Evolutionary conservation across 2,113 vertebrate species (phyloP).

Genomic region (Rhipidura dahli): DNA sequence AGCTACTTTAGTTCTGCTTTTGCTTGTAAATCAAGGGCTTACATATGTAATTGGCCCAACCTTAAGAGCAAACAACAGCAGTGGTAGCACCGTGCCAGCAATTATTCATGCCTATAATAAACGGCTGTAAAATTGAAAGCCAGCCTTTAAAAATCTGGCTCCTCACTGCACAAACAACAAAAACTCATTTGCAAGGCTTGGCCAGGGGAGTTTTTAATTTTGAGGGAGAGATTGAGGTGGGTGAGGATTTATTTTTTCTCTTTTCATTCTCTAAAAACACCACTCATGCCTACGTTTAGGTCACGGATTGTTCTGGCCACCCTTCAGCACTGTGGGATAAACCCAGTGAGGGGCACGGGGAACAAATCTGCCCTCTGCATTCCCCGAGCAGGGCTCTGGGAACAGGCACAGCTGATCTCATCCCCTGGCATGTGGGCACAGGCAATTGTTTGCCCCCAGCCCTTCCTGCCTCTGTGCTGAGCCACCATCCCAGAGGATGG

Average conservation of each 20-base stretch:
- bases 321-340: neutral
- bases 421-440: neutral
- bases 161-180: neutral
- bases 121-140: conserved; percentile 1
- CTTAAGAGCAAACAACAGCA: conserved; percentile 57
- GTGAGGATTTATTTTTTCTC: neutral
- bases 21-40: conserved; percentile 55
- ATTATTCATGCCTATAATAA: conserved; percentile 62
- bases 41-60: conserved; percentile 58
- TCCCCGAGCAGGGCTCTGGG: neutral
- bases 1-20: conserved; percentile 45
- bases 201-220: neutral
- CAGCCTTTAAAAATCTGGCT: conserved; percentile 34
- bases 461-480: neutral
- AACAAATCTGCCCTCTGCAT: neutral
- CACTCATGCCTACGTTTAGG: neutral
- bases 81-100: conserved; percentile 31
- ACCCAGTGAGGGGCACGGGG: neutral
- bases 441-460: neutral
- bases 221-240: neutral
- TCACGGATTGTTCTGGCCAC: neutral
- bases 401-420: neutral
- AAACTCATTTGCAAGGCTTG: neutral
- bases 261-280: neutral
- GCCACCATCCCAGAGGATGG: neutral